A percentile compares a stretch with the other conserved stretches of the same genome.
Evolutionary conservation across 35 echinoderm and acorn worm genomes (phyloP).

Genomic region (Lytechinus variegatus): DNA sequence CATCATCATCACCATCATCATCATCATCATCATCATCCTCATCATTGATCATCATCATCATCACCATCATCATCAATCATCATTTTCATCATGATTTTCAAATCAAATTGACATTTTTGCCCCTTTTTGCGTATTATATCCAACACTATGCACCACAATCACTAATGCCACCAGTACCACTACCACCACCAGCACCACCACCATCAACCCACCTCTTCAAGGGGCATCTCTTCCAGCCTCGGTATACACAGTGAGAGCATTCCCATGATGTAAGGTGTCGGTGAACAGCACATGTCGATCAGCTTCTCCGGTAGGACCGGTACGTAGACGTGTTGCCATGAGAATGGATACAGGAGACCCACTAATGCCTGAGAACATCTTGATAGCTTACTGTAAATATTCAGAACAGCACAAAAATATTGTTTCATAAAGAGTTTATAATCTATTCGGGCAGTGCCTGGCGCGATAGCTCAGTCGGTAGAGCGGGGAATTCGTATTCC

Average conservation of each 20-base stretch:
- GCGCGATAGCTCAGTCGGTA: no score
- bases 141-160: background rate
- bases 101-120: no score
- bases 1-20: background rate
- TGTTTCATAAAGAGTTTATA: no score
- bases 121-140: no score
- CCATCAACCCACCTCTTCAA: constrained; percentile 83
- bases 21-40: background rate
- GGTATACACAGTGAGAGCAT: constrained; percentile 95
- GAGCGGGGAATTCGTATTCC: no score
- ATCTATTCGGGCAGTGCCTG: no score
- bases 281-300: constrained; percentile 95
- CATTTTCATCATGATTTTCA: no score
- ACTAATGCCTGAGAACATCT: constrained; percentile 90
- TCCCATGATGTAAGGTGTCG: constrained; percentile 97
- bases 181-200: background rate
- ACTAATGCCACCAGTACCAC: background rate
- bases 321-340: constrained; percentile 98
- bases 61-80: background rate
- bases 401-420: constrained; percentile 29
- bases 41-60: background rate
- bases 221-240: constrained; percentile 80
- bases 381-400: constrained; percentile 81
- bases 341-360: constrained; percentile 92
- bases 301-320: constrained; percentile 92